A percentile compares a stretch with the other conserved stretches of the same genome.
Conservation (phyloP, 2,888 invertebrate species). For the Drosophila subquinaria region DNA sequence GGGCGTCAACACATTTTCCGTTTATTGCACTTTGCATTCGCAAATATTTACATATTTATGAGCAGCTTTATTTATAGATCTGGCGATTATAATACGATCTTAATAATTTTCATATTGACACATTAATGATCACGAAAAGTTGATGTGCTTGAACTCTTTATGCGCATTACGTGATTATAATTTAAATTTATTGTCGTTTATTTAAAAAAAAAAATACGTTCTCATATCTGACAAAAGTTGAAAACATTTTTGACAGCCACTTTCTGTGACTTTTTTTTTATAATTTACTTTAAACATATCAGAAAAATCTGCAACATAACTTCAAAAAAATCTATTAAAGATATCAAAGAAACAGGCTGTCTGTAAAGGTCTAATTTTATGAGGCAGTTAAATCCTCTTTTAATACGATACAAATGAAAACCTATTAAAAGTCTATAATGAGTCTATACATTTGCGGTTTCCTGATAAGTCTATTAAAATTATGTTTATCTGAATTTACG, state of each 20-base stretch:
- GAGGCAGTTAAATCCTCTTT: neutral
- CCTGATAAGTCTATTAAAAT: neutral
- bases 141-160: slow-evolving; percentile 57
- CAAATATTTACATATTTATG: slow-evolving; percentile 43
- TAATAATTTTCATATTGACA: slow-evolving; percentile 72
- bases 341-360: too few species aligned
- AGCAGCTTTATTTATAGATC: slow-evolving; percentile 54
- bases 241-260: too few species aligned
- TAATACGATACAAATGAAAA: neutral
- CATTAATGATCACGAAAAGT: slow-evolving; percentile 48
- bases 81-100: slow-evolving; percentile 40
- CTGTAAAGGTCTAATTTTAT: neutral
- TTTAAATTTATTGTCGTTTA: slow-evolving; percentile 13
- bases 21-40: slow-evolving; percentile 60
- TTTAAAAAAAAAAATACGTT: neutral
- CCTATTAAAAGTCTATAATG: neutral
- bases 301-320: too few species aligned
- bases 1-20: slow-evolving; percentile 60
- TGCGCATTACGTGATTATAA: slow-evolving; percentile 26
- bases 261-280: too few species aligned
- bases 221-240: too few species aligned
- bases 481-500: neutral
- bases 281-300: too few species aligned
- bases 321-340: too few species aligned
- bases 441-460: neutral